Base-by-base conservation (phyloP, 1,140 invertebrate species). In the Ladona fulva region DNA sequence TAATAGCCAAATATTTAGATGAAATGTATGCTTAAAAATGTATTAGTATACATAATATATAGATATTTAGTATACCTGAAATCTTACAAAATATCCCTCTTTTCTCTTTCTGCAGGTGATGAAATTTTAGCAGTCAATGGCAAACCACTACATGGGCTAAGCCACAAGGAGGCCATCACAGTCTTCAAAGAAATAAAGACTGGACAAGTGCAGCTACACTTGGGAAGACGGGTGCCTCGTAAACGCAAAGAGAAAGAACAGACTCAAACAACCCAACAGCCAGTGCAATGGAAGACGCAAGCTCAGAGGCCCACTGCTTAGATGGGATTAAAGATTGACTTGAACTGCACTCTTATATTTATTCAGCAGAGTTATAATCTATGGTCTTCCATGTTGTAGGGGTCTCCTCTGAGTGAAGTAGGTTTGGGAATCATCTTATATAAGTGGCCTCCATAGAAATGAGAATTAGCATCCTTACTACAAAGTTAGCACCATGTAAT, bases 61-160 rank as follows among this genome's bases (percentile, higher is more conserved):
- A n/a, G n/a, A n/a, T n/a, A n/a, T n/a, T 37, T 5, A 8, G 29
- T 22, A 1, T 11, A 74, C 1, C 7, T 22, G 24, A 74, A 74
- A 1, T 5, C 11, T 22, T 22, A 74, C 1, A 5, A 3, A 42
- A 75, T 10, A 5, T 24, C 74, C 42, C 66, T 19, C 78, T 75
- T 76, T 80, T 79, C 78, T 78, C 79, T 76, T 42, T 83, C 89
- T 88, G n/a, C 82, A 94, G 93, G 93, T 82, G 96, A 98, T 87
- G 95, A 97, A 88, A 95, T 98, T 82, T 85, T 97, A 80, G 93
- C 93, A 76, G 91, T 98, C 79, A 97, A 97, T 87, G 93, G 92
- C 76, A 89, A 90, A 82, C 87, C 91, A 24, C 89, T 97, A 80
- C 89, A 92, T 84, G 94, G 94, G 52, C 88, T 96, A 83, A 95